Evolutionary conservation across 92 coral and sea anemone genomes (phyloP), one percentile per base, ranked within the genome.

Genomic region (Chrysogorgia sp.): DNA sequence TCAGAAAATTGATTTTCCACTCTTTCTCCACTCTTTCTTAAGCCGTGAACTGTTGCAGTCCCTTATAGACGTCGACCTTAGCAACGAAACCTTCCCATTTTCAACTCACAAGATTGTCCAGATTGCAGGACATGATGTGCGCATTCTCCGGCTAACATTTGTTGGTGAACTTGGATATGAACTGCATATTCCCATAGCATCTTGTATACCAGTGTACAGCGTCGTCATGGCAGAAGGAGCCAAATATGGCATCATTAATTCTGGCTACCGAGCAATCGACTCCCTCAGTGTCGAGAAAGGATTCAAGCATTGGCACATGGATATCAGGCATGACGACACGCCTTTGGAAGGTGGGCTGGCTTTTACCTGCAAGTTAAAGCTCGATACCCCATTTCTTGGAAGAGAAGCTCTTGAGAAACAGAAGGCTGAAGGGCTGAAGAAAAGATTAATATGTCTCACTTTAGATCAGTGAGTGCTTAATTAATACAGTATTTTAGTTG

Each of bases 161-260:
- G 98, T 94, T 12, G 98, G 98, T 23, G 98, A 94, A 72, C 89
- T 94, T 56, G 98, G 98, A 34, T 92, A 92, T 91, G 98, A 94
- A 61, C 80, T 94, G 23, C 98, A 94, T 79, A 94, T 94, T 37
- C 98, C 98, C 8, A 84, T 81, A 63, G 98, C 85, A 62, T 94
- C 98, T 35, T 94, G 98, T 82, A 86, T 94, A 10, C 89, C 90
- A 32, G 97, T 94, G n/a, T 94, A 94, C 84, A 83, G 84, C 45
- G 98, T 96, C 30, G 84, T 94, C n/a, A 87, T 94, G 97, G 94
- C 81, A n/a, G 92, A 88, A 19, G 97, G 98, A 8, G 66, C 85
- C 74, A 80, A 75, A 34, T 71, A 76, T 29, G 97, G 92, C 23
- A 58, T 92, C 28, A 86, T 77, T 19, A 94, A 94, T 66, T 91